A percentile compares a stretch with the other conserved stretches of the same genome.
These are phyloP conservation scores for Alectoris magna DNA, from an alignment of 2,797 vertebrate species.

Conservation along the genomic window DNA sequence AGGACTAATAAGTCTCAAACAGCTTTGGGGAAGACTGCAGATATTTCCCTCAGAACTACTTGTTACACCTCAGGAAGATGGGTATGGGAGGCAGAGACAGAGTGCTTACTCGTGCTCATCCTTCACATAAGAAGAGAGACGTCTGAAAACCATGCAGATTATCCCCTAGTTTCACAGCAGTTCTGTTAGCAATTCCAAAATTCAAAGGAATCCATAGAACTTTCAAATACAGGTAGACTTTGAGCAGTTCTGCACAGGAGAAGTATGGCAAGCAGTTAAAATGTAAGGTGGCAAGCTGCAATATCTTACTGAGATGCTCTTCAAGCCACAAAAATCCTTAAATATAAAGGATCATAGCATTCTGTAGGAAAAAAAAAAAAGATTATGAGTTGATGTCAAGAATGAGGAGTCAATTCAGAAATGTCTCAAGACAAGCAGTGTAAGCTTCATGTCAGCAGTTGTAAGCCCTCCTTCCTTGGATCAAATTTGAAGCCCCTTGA, in stretches of 20 bases:
- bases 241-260: background rate
- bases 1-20: background rate
- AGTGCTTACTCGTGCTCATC: background rate
- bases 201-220: slow-evolving; percentile 3
- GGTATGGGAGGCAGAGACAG: background rate
- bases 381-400: background rate
- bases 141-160: background rate
- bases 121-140: background rate
- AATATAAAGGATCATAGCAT: background rate
- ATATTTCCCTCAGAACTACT: background rate
- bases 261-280: background rate
- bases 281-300: background rate
- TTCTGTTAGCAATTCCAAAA: background rate
- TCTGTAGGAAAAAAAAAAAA: background rate
- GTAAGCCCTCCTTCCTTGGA: background rate
- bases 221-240: slow-evolving; percentile 11
- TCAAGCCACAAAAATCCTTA: background rate
- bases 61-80: background rate
- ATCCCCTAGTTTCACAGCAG: background rate
- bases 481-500: background rate
- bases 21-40: background rate
- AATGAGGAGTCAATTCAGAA: slow-evolving; percentile 21
- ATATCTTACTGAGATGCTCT: background rate
- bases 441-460: background rate
- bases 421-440: background rate